A percentile compares a stretch with the other conserved stretches of the same genome.
These are phyloP conservation scores for Thamnophis sirtalis DNA, from an alignment of 2,113 vertebrate species.

Conservation along the genomic window DNA sequence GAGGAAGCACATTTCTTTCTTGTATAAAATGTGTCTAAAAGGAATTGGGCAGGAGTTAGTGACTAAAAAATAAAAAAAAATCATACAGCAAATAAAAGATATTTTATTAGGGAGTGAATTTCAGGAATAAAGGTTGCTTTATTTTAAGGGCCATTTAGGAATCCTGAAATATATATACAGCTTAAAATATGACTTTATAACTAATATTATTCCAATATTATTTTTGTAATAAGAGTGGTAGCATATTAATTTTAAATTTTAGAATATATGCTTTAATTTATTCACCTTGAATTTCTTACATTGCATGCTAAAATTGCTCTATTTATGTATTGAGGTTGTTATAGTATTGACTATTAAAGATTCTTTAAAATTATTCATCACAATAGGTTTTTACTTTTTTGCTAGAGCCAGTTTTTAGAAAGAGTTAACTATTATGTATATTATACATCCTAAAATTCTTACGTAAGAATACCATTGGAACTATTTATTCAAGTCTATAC, in stretches of 20 bases:
- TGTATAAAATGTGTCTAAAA: neutral
- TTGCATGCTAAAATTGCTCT: neutral
- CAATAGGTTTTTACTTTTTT: neutral
- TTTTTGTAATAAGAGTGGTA: neutral
- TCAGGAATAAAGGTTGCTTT: neutral
- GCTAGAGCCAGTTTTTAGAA: neutral
- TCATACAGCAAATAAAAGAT: neutral
- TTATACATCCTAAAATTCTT: neutral
- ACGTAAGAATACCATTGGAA: neutral
- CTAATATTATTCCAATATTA: neutral
- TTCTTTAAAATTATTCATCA: neutral
- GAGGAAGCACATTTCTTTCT: neutral
- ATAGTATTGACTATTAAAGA: neutral
- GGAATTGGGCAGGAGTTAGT: neutral
- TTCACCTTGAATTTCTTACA: neutral
- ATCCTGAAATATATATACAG: neutral
- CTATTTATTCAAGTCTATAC: neutral
- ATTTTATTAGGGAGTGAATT: neutral
- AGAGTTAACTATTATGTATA: neutral
- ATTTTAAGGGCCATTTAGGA: neutral
- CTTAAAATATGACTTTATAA: neutral
- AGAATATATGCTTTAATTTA: neutral
- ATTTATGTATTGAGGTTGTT: neutral
- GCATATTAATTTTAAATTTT: slow-evolving; percentile 1
- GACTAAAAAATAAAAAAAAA: neutral